These are phyloP conservation scores for Luffia ferchaultella DNA, from an alignment of 2,888 invertebrate genomes.

Conservation along the genomic window DNA sequence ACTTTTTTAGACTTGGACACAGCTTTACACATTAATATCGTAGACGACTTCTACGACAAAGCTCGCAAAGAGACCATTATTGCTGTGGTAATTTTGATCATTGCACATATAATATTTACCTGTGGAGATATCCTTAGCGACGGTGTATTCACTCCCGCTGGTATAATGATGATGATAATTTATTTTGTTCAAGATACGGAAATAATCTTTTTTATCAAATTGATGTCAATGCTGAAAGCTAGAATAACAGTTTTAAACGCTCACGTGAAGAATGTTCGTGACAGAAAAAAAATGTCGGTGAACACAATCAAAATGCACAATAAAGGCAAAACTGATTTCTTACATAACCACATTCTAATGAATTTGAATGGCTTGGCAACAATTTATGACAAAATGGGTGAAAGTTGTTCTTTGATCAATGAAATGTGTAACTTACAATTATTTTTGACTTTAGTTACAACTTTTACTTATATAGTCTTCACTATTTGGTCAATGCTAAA, in stretches of 20 bases:
- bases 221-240: slow-evolving; percentile 25
- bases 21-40: slow-evolving; percentile 20
- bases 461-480: slow-evolving; percentile 33
- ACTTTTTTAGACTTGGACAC: slow-evolving; percentile 25
- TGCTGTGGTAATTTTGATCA: background rate
- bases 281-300: background rate
- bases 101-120: background rate
- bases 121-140: background rate
- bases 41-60: slow-evolving; percentile 23
- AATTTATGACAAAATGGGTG: slow-evolving; percentile 31
- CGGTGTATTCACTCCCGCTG: background rate
- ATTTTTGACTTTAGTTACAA: slow-evolving; percentile 29
- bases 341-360: background rate
- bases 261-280: slow-evolving; percentile 23
- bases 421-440: slow-evolving; percentile 36
- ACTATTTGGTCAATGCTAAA: slow-evolving; percentile 34
- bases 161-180: background rate
- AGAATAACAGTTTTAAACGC: slow-evolving; percentile 29
- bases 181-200: slow-evolving; percentile 28
- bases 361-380: slow-evolving; percentile 22
- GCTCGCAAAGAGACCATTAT: background rate
- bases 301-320: background rate
- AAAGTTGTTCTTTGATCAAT: slow-evolving; percentile 28
- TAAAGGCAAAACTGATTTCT: background rate
- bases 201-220: slow-evolving; percentile 27